phyloP scores from a whole-genome alignment of 2,888 invertebrate genomes.

The Drosophila antonietae region DNA sequence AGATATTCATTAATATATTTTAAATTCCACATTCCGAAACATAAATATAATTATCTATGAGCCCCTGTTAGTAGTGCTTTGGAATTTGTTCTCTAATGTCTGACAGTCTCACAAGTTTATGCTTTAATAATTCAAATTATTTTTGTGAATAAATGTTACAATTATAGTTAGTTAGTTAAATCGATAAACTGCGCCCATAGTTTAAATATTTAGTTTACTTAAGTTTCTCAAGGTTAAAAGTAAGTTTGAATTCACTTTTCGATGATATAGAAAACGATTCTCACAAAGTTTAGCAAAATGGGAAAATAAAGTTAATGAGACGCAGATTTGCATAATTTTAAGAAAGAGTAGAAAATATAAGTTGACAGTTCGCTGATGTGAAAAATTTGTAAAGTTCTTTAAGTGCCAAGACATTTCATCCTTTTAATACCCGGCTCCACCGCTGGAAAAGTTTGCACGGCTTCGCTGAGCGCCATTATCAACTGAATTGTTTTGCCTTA shows the following conservation, averaged over 20 bases:
- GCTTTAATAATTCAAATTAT: background rate
- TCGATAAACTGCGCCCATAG: background rate
- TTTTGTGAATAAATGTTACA: background rate
- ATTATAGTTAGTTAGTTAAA: background rate
- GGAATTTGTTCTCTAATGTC: background rate
- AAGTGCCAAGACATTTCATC: slow-evolving; percentile 20
- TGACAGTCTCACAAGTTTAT: background rate
- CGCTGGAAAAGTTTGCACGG: slow-evolving; percentile 27
- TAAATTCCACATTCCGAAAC: no score
- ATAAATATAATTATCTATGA: no score
- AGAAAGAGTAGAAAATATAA: background rate
- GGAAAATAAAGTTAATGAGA: background rate
- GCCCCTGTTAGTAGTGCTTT: background rate
- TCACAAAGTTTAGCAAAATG: background rate
- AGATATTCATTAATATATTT: background rate
- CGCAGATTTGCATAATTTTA: background rate
- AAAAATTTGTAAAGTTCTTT: slow-evolving; percentile 6
- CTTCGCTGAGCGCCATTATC: slow-evolving; percentile 50
- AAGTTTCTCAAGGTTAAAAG: background rate
- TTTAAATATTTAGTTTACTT: background rate
- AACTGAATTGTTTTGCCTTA: slow-evolving; percentile 40
- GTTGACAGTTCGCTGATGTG: background rate
- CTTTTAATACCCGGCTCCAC: slow-evolving; percentile 14
- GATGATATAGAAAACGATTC: background rate
- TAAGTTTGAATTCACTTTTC: background rate